Percentiles rank a stretch among this genome's conserved stretches.
phyloP scores from a whole-genome alignment of 2,888 invertebrate genomes.

The Ophioninae sp. region DNA sequence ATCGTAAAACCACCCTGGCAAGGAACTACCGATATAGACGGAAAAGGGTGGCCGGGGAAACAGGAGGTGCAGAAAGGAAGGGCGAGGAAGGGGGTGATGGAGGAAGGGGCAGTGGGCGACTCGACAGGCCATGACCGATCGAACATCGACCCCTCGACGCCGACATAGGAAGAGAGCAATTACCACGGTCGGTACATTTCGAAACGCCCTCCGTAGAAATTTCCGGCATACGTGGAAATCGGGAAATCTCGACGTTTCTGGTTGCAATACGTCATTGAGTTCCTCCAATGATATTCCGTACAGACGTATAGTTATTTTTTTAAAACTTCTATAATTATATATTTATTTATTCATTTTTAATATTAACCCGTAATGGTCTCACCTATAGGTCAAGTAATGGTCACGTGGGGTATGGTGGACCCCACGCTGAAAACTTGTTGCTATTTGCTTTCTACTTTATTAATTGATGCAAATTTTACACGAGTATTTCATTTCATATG shows the following conservation, averaged over 20 bases:
- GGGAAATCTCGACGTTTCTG: slow-evolving; percentile 45
- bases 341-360: too few species aligned
- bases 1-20: slow-evolving; percentile 67
- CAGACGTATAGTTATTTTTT: neutral
- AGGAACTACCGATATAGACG: slow-evolving; percentile 29
- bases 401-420: too few species aligned
- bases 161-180: slow-evolving; percentile 66
- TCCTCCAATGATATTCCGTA: slow-evolving; percentile 44
- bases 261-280: slow-evolving; percentile 27
- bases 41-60: neutral
- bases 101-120: slow-evolving; percentile 11
- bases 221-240: slow-evolving; percentile 41
- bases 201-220: slow-evolving; percentile 35
- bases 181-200: slow-evolving; percentile 62
- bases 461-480: too few species aligned
- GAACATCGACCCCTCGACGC: slow-evolving; percentile 62
- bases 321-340: too few species aligned
- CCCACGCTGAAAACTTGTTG: too few species aligned
- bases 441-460: too few species aligned
- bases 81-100: slow-evolving; percentile 22
- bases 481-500: too few species aligned
- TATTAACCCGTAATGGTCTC: too few species aligned
- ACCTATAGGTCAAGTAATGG: too few species aligned
- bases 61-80: slow-evolving; percentile 18
- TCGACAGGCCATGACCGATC: slow-evolving; percentile 50